Evolutionary conservation across 2,113 vertebrate genomes (phyloP).

Genomic region (Crotophaga sulcirostris): DNA sequence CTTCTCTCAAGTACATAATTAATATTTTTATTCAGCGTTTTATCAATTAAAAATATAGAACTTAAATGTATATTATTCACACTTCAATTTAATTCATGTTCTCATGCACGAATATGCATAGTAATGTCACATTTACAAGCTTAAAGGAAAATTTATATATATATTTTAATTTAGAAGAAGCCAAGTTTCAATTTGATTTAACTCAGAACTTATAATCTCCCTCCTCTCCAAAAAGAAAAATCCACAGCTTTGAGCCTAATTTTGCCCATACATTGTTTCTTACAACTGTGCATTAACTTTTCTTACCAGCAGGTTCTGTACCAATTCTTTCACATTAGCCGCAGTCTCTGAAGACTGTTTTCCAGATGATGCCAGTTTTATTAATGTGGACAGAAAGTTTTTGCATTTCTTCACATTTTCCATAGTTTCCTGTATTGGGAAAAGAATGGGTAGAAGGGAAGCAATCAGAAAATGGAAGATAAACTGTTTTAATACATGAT

Average conservation of each 20-base stretch:
- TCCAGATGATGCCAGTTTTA: slow-evolving; percentile 94
- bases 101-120: not conserved
- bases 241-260: not conserved
- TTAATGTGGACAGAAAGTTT: slow-evolving; percentile 96
- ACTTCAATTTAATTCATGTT: not conserved
- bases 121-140: not conserved
- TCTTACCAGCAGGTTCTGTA: slow-evolving; percentile 95
- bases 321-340: slow-evolving; percentile 91
- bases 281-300: not conserved
- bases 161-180: not conserved
- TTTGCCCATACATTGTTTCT: not conserved
- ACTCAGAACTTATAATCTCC: not conserved
- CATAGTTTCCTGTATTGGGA: slow-evolving; percentile 86
- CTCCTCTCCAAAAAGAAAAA: not conserved
- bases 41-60: not conserved
- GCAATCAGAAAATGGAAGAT: not conserved
- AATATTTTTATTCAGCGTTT: not conserved
- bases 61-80: not conserved
- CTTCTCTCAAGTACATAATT: not conserved
- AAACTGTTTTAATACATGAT: not conserved
- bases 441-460: not conserved
- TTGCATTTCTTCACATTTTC: slow-evolving; percentile 99
- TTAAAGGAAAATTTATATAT: not conserved
- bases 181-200: not conserved
- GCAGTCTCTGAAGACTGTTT: slow-evolving; percentile 94